Evolutionary conservation across 2,797 vertebrate genomes (phyloP), one percentile per base, ranked within the genome.

Genomic region (Philypnodon macrostomus): DNA sequence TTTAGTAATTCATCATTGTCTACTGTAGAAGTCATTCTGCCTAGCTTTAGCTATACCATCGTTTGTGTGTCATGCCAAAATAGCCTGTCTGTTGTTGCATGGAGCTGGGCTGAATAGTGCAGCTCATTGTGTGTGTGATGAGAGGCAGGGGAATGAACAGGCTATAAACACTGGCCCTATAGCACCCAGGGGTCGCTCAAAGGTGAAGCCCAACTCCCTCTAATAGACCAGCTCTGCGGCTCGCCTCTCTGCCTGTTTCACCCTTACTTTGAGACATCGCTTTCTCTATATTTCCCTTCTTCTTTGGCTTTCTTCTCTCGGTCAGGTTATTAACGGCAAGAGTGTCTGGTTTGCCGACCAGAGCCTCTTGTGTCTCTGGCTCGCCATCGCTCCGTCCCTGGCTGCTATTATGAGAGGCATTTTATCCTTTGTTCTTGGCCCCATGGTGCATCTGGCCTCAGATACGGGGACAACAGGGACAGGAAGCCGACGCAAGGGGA

Each of bases 371-470:
- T 30, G 21, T 55, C 53, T 83, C 69, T 68, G 47, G 54, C 74
- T 79, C 75, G 68, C 74, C 67, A 63, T 76, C 63, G 42, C 73
- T 75, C 74, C 13, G 50, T 79, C 81, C 79, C 73, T 67, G 80
- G 74, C 74, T 84, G 79, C 81, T 89, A 89, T 90, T 90, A 89
- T 88, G 83, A 84, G 85, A 80, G 85, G 85, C 83, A 85, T 83
- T 85, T 86, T 85, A 79, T 87, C 87, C 84, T 90, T 90, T 90
- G 90, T 91, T 90, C 86, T 84, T 83, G 85, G 83, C 74, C 82
- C 82, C 83, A 81, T 88, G 81, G 83, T 81, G 86, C 87, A 90
- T 87, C 85, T 88, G 88, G 87, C 80, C 85, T 84, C 77, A 80
- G 84, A 89, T 88, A 89, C 73, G 77, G 75, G 69, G 75, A 85